These are phyloP conservation scores for Zele albiditarsus DNA, from an alignment of 2,888 invertebrate species.

Conservation along the genomic window DNA sequence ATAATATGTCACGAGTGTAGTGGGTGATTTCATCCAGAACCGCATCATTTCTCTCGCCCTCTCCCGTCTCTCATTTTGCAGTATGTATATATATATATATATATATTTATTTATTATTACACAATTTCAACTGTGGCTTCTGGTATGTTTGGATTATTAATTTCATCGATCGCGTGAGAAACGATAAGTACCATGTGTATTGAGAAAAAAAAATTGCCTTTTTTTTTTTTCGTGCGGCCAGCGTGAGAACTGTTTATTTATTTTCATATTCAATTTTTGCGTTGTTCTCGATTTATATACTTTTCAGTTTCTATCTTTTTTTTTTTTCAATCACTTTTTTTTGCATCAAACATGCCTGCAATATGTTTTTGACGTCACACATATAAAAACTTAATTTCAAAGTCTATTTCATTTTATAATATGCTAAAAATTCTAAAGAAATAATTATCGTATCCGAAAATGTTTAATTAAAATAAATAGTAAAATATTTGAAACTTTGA, in stretches of 20 bases:
- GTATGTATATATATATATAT: too few species aligned
- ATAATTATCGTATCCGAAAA: too few species aligned
- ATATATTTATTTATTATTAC: not conserved
- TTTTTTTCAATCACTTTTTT: not conserved
- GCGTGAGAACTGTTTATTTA: slow-evolving; percentile 23
- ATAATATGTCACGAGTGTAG: slow-evolving; percentile 46
- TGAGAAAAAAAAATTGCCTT: not conserved
- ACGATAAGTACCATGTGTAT: slow-evolving; percentile 13
- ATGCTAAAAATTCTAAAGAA: too few species aligned
- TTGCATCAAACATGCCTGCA: not conserved
- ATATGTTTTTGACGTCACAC: not conserved
- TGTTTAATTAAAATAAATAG: too few species aligned
- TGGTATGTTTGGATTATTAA: slow-evolving; percentile 22
- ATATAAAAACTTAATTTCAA: too few species aligned
- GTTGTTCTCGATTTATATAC: not conserved
- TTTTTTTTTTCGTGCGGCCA: not conserved
- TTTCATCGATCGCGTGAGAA: slow-evolving; percentile 19
- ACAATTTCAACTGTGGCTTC: not conserved
- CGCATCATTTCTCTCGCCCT: not conserved
- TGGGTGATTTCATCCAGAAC: slow-evolving; percentile 45
- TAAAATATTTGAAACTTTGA: too few species aligned
- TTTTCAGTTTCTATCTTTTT: not conserved
- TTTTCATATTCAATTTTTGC: not conserved
- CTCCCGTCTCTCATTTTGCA: too few species aligned
- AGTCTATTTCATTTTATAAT: too few species aligned